A percentile compares a stretch with the other conserved stretches of the same genome.
phyloP scores from a whole-genome alignment of 2,888 invertebrate genomes.

The Mythimna albipuncta region DNA sequence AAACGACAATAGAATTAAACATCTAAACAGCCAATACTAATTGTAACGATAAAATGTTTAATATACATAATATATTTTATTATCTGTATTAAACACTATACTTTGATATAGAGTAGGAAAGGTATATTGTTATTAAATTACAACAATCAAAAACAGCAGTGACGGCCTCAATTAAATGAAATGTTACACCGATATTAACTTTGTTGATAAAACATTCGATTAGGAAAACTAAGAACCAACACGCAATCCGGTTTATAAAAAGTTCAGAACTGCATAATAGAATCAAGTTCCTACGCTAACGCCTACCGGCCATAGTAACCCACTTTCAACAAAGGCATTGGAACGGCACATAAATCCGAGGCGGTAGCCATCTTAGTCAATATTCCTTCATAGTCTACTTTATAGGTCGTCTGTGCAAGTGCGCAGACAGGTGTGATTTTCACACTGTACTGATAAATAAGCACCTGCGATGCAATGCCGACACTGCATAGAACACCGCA shows the following conservation, averaged over 20 bases:
- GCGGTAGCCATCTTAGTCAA: constrained; percentile 39
- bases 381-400: constrained; percentile 39
- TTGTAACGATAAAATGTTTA: too few species aligned
- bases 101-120: too few species aligned
- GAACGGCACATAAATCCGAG: constrained; percentile 21
- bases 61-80: too few species aligned
- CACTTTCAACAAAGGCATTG: constrained; percentile 31
- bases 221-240: not conserved
- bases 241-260: constrained; percentile 33
- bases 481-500: not conserved
- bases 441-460: constrained; percentile 51
- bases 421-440: constrained; percentile 53
- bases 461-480: constrained; percentile 24
- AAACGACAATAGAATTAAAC: too few species aligned
- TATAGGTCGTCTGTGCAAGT: constrained; percentile 54
- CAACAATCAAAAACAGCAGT: too few species aligned
- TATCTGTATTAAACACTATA: too few species aligned
- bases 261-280: constrained; percentile 14
- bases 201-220: not conserved
- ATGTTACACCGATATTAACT: not conserved
- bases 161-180: too few species aligned
- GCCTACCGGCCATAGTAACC: constrained; percentile 36
- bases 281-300: constrained; percentile 33
- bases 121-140: too few species aligned
- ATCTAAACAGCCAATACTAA: too few species aligned